These are phyloP conservation scores for Cossypha niveicapilla DNA, from an alignment of 2,797 vertebrate genomes.

Conservation along the genomic window DNA sequence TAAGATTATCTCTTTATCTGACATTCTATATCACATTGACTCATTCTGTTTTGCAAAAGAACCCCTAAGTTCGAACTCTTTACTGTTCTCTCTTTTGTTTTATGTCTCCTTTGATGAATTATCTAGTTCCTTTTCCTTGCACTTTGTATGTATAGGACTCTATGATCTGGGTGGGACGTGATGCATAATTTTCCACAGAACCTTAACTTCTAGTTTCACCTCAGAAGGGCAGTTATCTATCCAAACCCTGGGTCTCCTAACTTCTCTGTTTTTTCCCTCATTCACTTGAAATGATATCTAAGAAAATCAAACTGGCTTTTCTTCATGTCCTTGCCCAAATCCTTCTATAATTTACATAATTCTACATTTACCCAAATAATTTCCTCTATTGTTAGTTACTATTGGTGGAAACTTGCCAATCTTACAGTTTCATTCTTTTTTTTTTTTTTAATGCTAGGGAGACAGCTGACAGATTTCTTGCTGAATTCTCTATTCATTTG, in stretches of 20 bases:
- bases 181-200: neutral
- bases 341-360: neutral
- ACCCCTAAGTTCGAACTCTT: neutral
- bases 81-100: neutral
- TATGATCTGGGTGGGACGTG: neutral
- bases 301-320: neutral
- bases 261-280: neutral
- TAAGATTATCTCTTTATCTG: neutral
- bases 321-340: neutral
- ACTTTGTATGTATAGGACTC: neutral
- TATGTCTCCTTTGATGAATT: neutral
- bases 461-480: slow-evolving; percentile 28
- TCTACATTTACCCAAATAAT: slow-evolving; percentile 11
- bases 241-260: neutral
- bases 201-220: neutral
- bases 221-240: neutral
- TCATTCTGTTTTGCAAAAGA: neutral
- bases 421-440: neutral
- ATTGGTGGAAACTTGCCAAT: neutral
- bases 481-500: neutral
- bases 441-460: neutral
- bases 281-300: neutral
- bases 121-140: neutral
- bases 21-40: neutral
- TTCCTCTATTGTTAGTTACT: neutral